Evolutionary conservation across 2,888 invertebrate genomes (phyloP).

Genomic region (Oligia strigilis): DNA sequence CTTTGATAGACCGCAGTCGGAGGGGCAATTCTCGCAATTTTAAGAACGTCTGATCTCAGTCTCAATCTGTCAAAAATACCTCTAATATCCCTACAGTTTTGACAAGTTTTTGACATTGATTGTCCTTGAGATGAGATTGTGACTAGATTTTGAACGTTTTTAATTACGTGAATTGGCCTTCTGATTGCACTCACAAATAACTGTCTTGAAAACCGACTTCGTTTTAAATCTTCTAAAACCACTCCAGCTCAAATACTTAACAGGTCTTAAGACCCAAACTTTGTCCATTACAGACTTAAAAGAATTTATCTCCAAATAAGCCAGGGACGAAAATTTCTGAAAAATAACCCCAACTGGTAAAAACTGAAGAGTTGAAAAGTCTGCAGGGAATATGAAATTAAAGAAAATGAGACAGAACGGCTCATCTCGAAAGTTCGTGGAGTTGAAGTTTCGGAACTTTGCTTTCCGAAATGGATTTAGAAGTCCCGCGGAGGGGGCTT

Average conservation of each 20-base stretch:
- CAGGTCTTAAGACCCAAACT: constrained; percentile 39
- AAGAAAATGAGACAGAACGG: constrained; percentile 66
- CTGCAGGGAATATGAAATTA: constrained; percentile 67
- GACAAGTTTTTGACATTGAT: too few species aligned
- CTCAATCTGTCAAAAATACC: too few species aligned
- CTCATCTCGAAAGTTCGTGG: constrained; percentile 61
- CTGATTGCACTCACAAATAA: not conserved
- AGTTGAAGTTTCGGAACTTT: constrained; percentile 66
- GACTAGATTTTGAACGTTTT: too few species aligned
- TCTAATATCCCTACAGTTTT: too few species aligned
- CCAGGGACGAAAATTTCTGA: constrained; percentile 26
- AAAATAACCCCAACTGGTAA: constrained; percentile 47
- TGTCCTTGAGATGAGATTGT: too few species aligned
- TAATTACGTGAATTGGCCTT: too few species aligned
- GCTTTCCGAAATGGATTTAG: constrained; percentile 67
- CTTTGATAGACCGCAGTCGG: not conserved
- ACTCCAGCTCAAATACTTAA: constrained; percentile 25
- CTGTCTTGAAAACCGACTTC: not conserved
- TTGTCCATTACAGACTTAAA: constrained; percentile 48
- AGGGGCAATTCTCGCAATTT: too few species aligned
- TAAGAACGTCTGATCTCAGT: too few species aligned
- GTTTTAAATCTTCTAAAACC: constrained; percentile 24
- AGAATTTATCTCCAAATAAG: constrained; percentile 53
- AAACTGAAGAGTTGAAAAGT: constrained; percentile 55
- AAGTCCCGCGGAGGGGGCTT: constrained; percentile 53